Evolutionary conservation across 2,797 vertebrate species (phyloP).

Genomic region (Rhinophrynus dorsalis): DNA sequence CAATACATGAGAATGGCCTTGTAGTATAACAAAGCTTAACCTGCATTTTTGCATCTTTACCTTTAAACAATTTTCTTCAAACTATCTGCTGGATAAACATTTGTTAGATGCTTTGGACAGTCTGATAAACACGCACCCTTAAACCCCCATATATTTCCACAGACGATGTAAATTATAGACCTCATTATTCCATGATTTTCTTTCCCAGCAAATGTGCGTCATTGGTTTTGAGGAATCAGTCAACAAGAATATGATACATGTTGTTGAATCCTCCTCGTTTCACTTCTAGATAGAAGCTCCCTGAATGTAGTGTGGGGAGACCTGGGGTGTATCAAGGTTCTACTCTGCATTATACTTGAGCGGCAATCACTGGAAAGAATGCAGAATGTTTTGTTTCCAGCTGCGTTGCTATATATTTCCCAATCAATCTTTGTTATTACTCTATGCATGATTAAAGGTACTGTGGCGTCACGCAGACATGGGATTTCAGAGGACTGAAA

Average conservation of each 20-base stretch:
- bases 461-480: neutral
- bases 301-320: neutral
- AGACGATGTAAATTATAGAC: slow-evolving; percentile 15
- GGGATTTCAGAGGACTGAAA: slow-evolving; percentile 1
- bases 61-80: neutral
- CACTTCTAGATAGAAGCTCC: neutral
- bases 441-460: slow-evolving; percentile 5
- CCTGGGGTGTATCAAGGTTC: slow-evolving; percentile 2
- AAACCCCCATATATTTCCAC: neutral
- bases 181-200: slow-evolving; percentile 2
- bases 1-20: too few relatives aligned
- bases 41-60: too few relatives aligned
- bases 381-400: neutral
- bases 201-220: slow-evolving; percentile 11
- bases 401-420: neutral
- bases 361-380: slow-evolving; percentile 3
- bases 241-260: neutral
- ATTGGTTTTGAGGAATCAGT: slow-evolving; percentile 5
- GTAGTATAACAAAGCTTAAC: too few relatives aligned
- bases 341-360: slow-evolving; percentile 1
- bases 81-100: too few relatives aligned
- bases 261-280: neutral
- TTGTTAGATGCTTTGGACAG: too few relatives aligned
- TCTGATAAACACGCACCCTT: too few relatives aligned
- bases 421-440: slow-evolving; percentile 10